phyloP scores from a whole-genome alignment of 1,140 invertebrate genomes.

The Zophobas morio region DNA sequence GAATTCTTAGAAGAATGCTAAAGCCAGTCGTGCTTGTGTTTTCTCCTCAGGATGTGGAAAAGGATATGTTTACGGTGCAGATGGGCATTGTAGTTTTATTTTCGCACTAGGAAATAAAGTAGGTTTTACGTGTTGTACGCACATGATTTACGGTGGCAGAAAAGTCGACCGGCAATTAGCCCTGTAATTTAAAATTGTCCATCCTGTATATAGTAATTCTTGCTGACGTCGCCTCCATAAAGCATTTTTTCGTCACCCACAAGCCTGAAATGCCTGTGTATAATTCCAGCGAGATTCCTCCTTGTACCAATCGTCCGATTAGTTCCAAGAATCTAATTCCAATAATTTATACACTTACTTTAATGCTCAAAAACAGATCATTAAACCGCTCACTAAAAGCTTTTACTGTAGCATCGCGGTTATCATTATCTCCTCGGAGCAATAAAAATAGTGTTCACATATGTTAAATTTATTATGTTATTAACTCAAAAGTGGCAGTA shows the following conservation, averaged over 20 bases:
- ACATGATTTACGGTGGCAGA: no score
- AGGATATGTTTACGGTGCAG: neutral
- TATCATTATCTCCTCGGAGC: constrained; percentile 49
- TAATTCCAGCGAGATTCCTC: neutral
- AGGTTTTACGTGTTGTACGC: no score
- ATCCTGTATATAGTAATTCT: no score
- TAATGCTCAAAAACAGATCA: constrained; percentile 46
- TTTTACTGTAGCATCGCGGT: constrained; percentile 49
- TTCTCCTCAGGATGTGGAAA: constrained; percentile 14
- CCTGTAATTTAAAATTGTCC: no score
- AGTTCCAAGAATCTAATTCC: constrained; percentile 43
- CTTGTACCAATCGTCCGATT: constrained; percentile 11
- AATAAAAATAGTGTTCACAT: constrained; percentile 56
- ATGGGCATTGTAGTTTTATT: neutral
- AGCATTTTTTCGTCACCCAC: neutral
- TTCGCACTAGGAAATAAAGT: neutral
- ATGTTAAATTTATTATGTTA: constrained; percentile 59
- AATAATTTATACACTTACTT: constrained; percentile 45
- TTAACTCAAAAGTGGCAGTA: constrained; percentile 53
- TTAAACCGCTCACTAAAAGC: constrained; percentile 50
- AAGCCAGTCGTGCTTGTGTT: constrained; percentile 26
- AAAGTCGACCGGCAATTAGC: no score
- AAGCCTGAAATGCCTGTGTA: constrained; percentile 12
- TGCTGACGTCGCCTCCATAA: no score
- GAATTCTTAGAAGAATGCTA: constrained; percentile 58